Base-by-base conservation (phyloP, 2,113 vertebrate genomes). In the Sciurus niger region DNA sequence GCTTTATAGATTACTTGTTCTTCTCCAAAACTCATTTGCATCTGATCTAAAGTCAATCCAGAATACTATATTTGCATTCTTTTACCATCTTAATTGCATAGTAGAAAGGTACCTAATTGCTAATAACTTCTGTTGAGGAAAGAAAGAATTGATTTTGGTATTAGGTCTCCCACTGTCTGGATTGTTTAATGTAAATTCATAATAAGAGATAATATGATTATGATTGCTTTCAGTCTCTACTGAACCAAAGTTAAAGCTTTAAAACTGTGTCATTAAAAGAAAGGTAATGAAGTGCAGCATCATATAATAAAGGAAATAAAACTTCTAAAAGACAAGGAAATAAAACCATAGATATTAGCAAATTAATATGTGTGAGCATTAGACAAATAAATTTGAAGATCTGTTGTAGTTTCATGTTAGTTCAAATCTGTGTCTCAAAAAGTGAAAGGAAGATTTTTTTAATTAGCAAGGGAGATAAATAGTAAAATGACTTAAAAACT, bases 241-340 rank as follows among this genome's bases (percentile, higher is more conserved):
- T 60, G 28, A 88, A 58, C 16, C 18, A 95, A 76, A 87, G 18
- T 51, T 2, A 91, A 95, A 89, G 7, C 48, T 84, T 94, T 93
- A 72, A 79, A 88, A 86, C 30, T 78, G 17, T 51, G 55, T 63
- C 48, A 87, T 40, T 84, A 55, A 90, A 94, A 82, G 17, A 12
- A 82, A 93, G 1, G 1, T 74, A 68, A 79, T 74, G 40, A 96
- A 90, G 86, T 8, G 20, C 51, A 90, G 32, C 40, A n/a, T 58
- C 89, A 68, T 40, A 79, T 84, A 70, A 43, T 72, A 28, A 88
- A 90, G 68, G 32, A 92, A 92, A 77, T 4, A 24, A 4, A 76
- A 76, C 17, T 76, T 84, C 5, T 28, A 79, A 84, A 84, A 77
- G 77, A 20, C n/a, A 58, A 80, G 7, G 28, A 93, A 65, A 28